These are phyloP conservation scores for Equus quagga DNA, from an alignment of 2,113 vertebrate species.

Conservation along the genomic window DNA sequence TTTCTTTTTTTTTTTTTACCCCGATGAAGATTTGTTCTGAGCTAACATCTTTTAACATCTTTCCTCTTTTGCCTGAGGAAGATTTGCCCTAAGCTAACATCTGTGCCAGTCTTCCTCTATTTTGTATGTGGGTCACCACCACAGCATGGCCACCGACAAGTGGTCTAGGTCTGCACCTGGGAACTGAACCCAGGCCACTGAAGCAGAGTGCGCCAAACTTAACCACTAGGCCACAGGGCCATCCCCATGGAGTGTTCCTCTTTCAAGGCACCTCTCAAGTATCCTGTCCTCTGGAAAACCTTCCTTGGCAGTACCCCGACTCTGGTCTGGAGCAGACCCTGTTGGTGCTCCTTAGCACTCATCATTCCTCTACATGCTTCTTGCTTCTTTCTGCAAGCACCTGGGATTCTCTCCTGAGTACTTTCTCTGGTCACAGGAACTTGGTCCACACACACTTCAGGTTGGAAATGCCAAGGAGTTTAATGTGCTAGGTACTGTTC, in stretches of 20 bases:
- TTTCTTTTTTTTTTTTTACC: not conserved
- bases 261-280: not conserved
- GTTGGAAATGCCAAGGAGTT: not conserved
- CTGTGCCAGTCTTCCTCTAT: too few species aligned
- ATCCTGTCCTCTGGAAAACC: not conserved
- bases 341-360: rapidly evolving
- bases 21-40: too few species aligned
- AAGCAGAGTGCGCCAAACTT: too few species aligned
- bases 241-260: not conserved
- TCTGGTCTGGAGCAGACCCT: not conserved
- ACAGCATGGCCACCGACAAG: too few species aligned
- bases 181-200: too few species aligned
- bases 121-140: too few species aligned
- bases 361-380: not conserved
- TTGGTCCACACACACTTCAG: not conserved
- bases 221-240: too few species aligned
- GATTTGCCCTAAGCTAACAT: too few species aligned
- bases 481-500: not conserved
- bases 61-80: too few species aligned
- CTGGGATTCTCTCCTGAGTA: not conserved
- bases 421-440: not conserved
- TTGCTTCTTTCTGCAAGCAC: not conserved
- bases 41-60: too few species aligned
- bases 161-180: too few species aligned
- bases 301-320: not conserved